Percentiles rank a stretch among this genome's conserved stretches.
phyloP scores from a whole-genome alignment of 2,113 vertebrate species.

The Bathybates hornii region DNA sequence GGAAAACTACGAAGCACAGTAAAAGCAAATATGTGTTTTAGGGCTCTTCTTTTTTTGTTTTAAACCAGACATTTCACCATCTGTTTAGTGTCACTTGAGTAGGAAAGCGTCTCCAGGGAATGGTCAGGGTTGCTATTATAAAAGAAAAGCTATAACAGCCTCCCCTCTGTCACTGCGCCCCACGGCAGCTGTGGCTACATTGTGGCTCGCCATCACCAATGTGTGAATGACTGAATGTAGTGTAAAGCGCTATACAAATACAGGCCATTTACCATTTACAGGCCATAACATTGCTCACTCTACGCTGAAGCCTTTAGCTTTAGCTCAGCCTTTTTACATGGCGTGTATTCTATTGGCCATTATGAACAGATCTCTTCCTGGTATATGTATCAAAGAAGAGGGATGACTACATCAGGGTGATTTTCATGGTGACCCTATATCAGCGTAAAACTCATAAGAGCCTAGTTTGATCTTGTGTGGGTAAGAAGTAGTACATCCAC shows the following conservation, averaged over 20 bases:
- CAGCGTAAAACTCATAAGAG: not conserved
- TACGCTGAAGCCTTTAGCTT: not conserved
- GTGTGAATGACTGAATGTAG: not conserved
- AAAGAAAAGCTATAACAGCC: not conserved
- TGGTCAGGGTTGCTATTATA: not conserved
- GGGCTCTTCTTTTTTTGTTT: not conserved
- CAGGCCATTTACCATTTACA: not conserved
- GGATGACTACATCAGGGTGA: not conserved
- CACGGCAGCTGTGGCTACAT: rapidly evolving
- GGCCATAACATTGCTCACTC: not conserved
- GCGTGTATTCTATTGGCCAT: not conserved
- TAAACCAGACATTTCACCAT: not conserved
- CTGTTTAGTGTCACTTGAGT: not conserved
- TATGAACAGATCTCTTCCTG: not conserved
- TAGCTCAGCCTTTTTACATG: not conserved
- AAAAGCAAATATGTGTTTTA: not conserved
- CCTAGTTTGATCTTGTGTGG: not conserved
- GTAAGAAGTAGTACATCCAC: not conserved
- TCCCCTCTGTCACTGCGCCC: not conserved
- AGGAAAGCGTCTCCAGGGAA: not conserved
- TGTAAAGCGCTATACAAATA: not conserved
- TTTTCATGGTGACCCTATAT: not conserved
- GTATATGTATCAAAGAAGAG: not conserved
- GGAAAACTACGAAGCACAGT: not conserved
- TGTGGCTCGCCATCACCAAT: not conserved